A percentile compares a stretch with the other conserved stretches of the same genome.
Evolutionary conservation across 2,888 invertebrate species (phyloP).

Genomic region (Trissolcus brochymenae): DNA sequence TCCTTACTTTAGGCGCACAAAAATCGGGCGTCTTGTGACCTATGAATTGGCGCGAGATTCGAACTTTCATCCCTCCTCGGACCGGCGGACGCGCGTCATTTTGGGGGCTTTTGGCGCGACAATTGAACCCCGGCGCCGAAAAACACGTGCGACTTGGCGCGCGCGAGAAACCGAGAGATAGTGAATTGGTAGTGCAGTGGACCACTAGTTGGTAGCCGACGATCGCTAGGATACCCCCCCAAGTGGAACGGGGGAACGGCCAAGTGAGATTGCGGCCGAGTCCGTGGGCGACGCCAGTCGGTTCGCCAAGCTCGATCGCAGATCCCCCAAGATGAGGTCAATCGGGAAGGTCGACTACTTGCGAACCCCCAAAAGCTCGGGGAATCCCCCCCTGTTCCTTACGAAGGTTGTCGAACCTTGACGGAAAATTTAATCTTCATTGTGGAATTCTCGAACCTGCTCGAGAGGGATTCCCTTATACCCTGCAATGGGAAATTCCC

Average conservation of each 20-base stretch:
- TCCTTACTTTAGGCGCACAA: not conserved
- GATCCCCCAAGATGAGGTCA: not conserved
- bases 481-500: too few species aligned
- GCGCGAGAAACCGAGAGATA: conserved; percentile 64
- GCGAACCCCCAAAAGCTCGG: too few species aligned
- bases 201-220: conserved; percentile 62
- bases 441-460: too few species aligned
- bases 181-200: conserved; percentile 69
- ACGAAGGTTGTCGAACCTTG: too few species aligned
- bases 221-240: conserved; percentile 44
- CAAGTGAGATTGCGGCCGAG: conserved; percentile 42
- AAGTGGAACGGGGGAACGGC: conserved; percentile 59
- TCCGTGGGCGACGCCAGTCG: conserved; percentile 5
- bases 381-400: too few species aligned
- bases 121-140: conserved; percentile 20
- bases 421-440: too few species aligned
- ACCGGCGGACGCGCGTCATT: conserved; percentile 1
- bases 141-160: conserved; percentile 41
- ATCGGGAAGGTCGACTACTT: not conserved
- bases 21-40: not conserved
- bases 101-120: not conserved
- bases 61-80: not conserved
- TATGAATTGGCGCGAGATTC: not conserved
- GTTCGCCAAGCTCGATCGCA: not conserved
- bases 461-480: too few species aligned